These are phyloP conservation scores for Scaptomyza polygonia DNA, from an alignment of 2,888 invertebrate species.

Conservation along the genomic window DNA sequence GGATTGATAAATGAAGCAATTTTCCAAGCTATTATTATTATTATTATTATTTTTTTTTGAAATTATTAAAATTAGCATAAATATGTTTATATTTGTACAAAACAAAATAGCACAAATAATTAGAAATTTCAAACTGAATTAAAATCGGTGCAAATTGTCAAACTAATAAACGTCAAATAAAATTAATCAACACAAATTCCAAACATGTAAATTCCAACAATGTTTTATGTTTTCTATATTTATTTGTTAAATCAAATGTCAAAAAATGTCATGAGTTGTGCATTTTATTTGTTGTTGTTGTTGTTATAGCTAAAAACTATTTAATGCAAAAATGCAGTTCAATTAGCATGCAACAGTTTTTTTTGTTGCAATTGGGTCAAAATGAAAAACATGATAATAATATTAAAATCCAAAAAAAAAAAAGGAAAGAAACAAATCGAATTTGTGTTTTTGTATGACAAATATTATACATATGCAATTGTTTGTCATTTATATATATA, in stretches of 20 bases:
- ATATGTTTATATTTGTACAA: too few species aligned
- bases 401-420: neutral
- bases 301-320: neutral
- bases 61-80: too few species aligned
- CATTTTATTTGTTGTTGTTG: neutral
- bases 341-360: slow-evolving; percentile 16
- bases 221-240: neutral
- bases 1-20: too few species aligned
- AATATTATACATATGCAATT: neutral
- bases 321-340: neutral
- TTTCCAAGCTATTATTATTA: too few species aligned
- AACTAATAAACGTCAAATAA: slow-evolving; percentile 5
- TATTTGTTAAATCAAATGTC: neutral
- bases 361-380: slow-evolving; percentile 3
- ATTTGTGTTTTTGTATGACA: neutral
- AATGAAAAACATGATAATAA: neutral
- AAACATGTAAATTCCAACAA: neutral
- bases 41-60: too few species aligned
- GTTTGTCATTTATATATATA: neutral
- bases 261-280: slow-evolving; percentile 3
- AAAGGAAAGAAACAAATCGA: neutral
- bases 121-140: neutral
- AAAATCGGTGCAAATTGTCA: neutral
- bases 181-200: neutral
- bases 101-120: too few species aligned